Evolutionary conservation across 2,888 invertebrate genomes (phyloP), one percentile per base, ranked within the genome.

Genomic region (Cerastis rubricosa): DNA sequence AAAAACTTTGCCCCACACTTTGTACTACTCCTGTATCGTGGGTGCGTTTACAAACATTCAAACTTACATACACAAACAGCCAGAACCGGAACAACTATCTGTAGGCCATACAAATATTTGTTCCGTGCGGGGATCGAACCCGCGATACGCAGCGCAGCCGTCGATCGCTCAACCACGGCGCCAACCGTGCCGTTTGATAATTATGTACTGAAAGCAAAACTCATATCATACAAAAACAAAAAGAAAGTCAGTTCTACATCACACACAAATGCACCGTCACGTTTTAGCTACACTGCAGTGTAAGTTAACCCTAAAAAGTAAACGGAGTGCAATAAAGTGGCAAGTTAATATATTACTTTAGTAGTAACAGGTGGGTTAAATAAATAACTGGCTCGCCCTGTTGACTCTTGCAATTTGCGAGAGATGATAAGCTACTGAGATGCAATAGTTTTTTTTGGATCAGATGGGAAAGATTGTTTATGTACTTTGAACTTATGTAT

Each of bases 391-490:
- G 47, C 70, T 61, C 81, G 43, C 68, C 22, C 57, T 85, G 85
- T 85, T 85, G 71, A 75, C 85, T 85, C 63, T 75, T 81, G 54
- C 69, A 85, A 81, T 85, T 85, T 85, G 71, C 51, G 49, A 80
- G 35, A 22, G 35, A 59, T 72, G 71, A 75, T 75, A 72, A 70
- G 65, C 61, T 25, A 25, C 65, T 66, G 69, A 80, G 74, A 74
- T 57, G 64, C 35, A 51, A 12, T 43, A 43, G 69, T 63, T 84
- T 63, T 81, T 83, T 79, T 65, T 54, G 4, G 61, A 71, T 74
- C 43, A 29, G 43, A 66, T 68, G 35, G 47, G 2, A 51, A 49
- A 64, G 12, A 54, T 66, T 80, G 1, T 45, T 17, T n/a, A 22
- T n/a, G 29, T 49, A 8, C 45, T 3, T 51, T 51, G 6, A 35